Base-by-base conservation (phyloP, 2,113 vertebrate species). In the Raphicerus campestris region DNA sequence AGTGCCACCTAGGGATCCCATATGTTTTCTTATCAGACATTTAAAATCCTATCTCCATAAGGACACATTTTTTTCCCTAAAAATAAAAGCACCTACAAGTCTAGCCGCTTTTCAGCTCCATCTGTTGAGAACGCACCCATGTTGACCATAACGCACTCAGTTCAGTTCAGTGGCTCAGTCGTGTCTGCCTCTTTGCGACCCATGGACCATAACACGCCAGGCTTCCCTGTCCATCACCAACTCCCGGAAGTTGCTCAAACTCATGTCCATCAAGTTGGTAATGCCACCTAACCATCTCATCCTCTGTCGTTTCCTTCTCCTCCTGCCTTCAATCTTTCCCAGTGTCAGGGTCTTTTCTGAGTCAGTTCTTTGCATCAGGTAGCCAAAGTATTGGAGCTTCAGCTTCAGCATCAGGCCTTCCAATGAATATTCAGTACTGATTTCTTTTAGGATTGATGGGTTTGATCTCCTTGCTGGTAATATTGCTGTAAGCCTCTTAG, bases 1-100 rank as follows among this genome's bases (percentile, higher is more conserved):
- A 26, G 35, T 22, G 20, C 35, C 70, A 42, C 70, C 35, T 42
- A 14, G 22, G 39, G 11, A 75, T 42, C 70, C 22, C 6, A 26
- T 42, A 75, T 15, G 39, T 42, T 42, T 97, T 75, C 88, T 42
- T 89, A 49, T 91, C 70, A 96, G 87, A 84, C 94, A 86, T 92
- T 78, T 47, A 94, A 97, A 94, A 35, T 80, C 47, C 87, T 93
- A 39, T 87, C 93, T 55, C 19, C 0, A 0, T 8, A 58, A 86
- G 47, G 81, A 92, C 42, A 35, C 28, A 81, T 16, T 51, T 89
- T 89, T 1, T 0, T 2, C 1, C 53, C 88, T 28, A 60, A 24
- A 26, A 77, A 13, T 39, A 51, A 92, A 75, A 35, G 58, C 93
- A 60, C 26, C 28, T 42, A 42, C 32, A 61, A n/a, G 28, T 94